Conservation (phyloP, 2,113 vertebrate genomes). For the Scopus umbretta region DNA sequence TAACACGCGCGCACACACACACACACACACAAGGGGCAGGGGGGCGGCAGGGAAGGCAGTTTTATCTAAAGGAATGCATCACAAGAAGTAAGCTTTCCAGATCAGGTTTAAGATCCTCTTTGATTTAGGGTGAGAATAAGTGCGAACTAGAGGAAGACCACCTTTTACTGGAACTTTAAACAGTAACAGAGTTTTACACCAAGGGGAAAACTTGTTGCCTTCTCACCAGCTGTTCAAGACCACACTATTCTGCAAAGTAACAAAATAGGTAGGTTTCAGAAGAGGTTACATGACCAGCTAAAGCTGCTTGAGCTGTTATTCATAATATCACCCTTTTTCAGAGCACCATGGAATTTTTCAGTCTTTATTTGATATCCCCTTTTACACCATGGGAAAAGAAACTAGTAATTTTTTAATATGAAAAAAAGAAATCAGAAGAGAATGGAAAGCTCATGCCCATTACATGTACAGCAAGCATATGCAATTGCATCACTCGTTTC, state of each 20-base stretch:
- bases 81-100: not conserved
- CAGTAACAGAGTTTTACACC: not conserved
- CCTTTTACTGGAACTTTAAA: not conserved
- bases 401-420: not conserved
- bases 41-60: too few species aligned
- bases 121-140: not conserved
- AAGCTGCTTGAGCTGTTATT: not conserved
- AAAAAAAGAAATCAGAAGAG: not conserved
- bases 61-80: not conserved
- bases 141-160: not conserved
- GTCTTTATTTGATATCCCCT: not conserved
- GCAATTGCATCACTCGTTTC: not conserved
- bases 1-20: not conserved
- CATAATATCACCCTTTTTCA: not conserved
- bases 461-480: not conserved
- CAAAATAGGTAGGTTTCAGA: not conserved
- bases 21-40: too few species aligned
- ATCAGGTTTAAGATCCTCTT: not conserved
- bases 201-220: not conserved
- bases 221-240: not conserved
- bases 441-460: not conserved
- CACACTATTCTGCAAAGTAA: not conserved
- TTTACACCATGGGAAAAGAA: not conserved
- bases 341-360: not conserved
- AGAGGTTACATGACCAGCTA: not conserved